Evolutionary conservation across 2,888 invertebrate species (phyloP), one percentile per base, ranked within the genome.

Genomic region (Tetropium fuscum): DNA sequence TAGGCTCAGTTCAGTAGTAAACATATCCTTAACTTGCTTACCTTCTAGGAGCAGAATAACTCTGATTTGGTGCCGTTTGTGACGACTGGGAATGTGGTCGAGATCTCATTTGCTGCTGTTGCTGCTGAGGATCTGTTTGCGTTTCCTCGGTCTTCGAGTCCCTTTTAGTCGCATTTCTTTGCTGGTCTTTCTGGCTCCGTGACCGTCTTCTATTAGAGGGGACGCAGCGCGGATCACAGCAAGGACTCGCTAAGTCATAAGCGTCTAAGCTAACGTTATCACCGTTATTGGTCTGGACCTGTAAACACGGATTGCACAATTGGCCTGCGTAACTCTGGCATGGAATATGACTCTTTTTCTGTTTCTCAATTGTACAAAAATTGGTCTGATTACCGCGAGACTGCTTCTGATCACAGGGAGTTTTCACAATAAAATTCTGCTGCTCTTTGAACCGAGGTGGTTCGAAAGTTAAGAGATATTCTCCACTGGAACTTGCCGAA

Each of bases 211-310:
- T 74, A 11, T 84, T 77, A 10, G 78, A 82, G 2, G 94, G 93
- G 44, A 94, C 92, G 76, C 93, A 94, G 69, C 93, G 91, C 0
- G 93, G 91, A 78, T 93, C 92, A 78, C 94, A 94, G 75, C 94
- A 94, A 0, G 93, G 92, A 76, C 93, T 92, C 0, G 94, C 94
- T 44, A 94, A 82, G 77, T 94, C 94, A 70, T 94, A 94, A 2
- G 93, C 94, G 78, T 94, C 94, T 51, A 94, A 83, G 73, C 93
- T 94, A 40, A 90, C 90, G 58, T 90, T 90, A 70, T 92, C 93
- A 69, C 87, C 87, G 75, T 87, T 87, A 47, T 15, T 57, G 32
- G 49, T 61, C 55, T 83, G 84, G 8, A 87, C 84, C 1, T 89
- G 88, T 74, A 91, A 83, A 69, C 92, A 92, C 0, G 92, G 90